A percentile compares a stretch with the other conserved stretches of the same genome.
Evolutionary conservation across 2,888 invertebrate species (phyloP).

Genomic region (Selenia dentaria): DNA sequence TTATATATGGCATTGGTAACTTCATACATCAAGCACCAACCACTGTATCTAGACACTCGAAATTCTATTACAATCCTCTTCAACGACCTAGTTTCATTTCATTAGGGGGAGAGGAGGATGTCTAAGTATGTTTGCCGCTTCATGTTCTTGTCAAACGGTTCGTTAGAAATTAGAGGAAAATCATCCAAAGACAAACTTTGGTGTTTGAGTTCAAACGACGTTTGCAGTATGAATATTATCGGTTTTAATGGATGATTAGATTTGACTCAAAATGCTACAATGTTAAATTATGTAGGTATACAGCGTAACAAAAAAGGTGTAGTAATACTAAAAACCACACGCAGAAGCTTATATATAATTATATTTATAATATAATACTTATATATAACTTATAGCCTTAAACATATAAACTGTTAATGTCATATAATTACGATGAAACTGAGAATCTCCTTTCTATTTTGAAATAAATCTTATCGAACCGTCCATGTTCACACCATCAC

Average conservation of each 20-base stretch:
- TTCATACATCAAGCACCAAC: slow-evolving; percentile 38
- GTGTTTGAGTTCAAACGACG: slow-evolving; percentile 37
- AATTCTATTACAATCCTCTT: slow-evolving; percentile 28
- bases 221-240: slow-evolving; percentile 25
- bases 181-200: slow-evolving; percentile 38
- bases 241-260: slow-evolving; percentile 24
- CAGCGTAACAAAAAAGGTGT: too few species aligned
- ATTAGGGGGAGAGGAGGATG: slow-evolving; percentile 9
- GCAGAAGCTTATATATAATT: too few species aligned
- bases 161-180: slow-evolving; percentile 52
- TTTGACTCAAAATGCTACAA: too few species aligned
- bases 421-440: too few species aligned
- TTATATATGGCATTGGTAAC: slow-evolving; percentile 34
- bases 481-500: too few species aligned
- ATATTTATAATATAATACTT: too few species aligned
- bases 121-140: slow-evolving; percentile 35
- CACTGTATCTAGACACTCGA: slow-evolving; percentile 32
- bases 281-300: too few species aligned
- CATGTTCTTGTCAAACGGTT: slow-evolving; percentile 46
- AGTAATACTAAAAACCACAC: too few species aligned
- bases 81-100: not conserved
- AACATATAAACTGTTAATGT: too few species aligned
- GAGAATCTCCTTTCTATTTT: too few species aligned
- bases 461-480: too few species aligned
- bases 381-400: too few species aligned